These are phyloP conservation scores for Callipepla squamata DNA, from an alignment of 2,113 vertebrate genomes.

Conservation along the genomic window DNA sequence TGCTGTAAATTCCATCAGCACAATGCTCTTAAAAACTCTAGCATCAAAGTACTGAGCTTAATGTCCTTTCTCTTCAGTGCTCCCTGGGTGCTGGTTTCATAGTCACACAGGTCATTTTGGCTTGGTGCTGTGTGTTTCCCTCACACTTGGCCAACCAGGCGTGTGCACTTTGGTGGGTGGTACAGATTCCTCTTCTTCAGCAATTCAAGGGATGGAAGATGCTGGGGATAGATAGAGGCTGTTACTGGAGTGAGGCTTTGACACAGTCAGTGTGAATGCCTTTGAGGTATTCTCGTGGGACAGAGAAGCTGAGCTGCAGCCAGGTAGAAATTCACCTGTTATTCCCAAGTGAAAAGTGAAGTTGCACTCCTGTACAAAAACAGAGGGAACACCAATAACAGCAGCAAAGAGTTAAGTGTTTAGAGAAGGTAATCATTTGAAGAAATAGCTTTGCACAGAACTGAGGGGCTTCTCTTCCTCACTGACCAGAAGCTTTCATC, in stretches of 20 bases:
- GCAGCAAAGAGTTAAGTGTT: not conserved
- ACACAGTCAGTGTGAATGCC: not conserved
- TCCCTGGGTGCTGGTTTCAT: not conserved
- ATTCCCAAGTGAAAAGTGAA: not conserved
- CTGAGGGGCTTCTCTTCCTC: not conserved
- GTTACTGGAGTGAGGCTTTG: not conserved
- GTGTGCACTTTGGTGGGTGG: rapidly evolving
- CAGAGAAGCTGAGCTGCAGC: not conserved
- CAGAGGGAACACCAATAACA: not conserved
- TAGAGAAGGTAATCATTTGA: not conserved
- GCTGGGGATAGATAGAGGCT: not conserved
- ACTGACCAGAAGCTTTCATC: not conserved
- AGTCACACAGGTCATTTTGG: not conserved
- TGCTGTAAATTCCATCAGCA: not conserved
- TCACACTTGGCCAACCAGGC: not conserved
- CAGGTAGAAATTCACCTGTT: not conserved
- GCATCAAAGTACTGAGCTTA: not conserved
- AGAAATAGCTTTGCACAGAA: not conserved
- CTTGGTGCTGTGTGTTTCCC: not conserved
- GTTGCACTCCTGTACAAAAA: not conserved
- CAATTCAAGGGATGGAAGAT: not conserved
- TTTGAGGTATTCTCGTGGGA: not conserved
- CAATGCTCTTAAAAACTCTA: not conserved
- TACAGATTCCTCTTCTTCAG: not conserved
- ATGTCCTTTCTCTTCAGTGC: not conserved